Percentiles rank a stretch among this genome's conserved stretches.
phyloP scores from a whole-genome alignment of 2,797 vertebrate genomes.

The Petrocephalus schoutedeni region DNA sequence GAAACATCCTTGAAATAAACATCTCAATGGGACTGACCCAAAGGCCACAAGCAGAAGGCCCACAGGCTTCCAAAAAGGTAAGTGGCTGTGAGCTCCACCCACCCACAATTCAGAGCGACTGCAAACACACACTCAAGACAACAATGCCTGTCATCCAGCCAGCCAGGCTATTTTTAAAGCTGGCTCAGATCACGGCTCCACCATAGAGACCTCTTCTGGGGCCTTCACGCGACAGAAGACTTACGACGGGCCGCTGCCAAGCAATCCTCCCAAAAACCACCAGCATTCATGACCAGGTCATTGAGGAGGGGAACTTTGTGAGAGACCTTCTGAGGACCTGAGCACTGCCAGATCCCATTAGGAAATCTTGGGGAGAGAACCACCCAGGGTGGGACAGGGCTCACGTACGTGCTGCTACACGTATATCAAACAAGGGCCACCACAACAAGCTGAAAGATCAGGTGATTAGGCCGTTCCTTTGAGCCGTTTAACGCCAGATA shows the following conservation, averaged over 20 bases:
- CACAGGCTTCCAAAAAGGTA: not conserved
- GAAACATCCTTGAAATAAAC: not conserved
- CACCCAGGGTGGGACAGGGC: not conserved
- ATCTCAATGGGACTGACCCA: not conserved
- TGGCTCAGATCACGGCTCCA: not conserved
- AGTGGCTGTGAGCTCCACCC: conserved; percentile 14
- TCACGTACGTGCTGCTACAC: not conserved
- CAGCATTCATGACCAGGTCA: not conserved
- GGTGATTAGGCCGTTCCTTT: not conserved
- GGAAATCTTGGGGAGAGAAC: not conserved
- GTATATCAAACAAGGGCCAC: not conserved
- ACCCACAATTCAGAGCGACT: not conserved
- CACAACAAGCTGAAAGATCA: not conserved
- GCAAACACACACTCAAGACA: conserved; percentile 15
- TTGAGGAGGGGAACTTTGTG: not conserved
- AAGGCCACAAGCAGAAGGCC: not conserved
- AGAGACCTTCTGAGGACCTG: not conserved
- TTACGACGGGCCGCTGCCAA: not conserved
- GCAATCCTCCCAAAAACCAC: not conserved
- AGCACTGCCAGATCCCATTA: not conserved
- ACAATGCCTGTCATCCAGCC: not conserved
- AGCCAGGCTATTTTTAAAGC: not conserved
- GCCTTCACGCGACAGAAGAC: not conserved
- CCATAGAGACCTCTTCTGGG: not conserved
- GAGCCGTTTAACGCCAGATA: not conserved